A percentile compares a stretch with the other conserved stretches of the same genome.
Evolutionary conservation across 2,888 invertebrate species (phyloP).

Genomic region (Pteria penguin): DNA sequence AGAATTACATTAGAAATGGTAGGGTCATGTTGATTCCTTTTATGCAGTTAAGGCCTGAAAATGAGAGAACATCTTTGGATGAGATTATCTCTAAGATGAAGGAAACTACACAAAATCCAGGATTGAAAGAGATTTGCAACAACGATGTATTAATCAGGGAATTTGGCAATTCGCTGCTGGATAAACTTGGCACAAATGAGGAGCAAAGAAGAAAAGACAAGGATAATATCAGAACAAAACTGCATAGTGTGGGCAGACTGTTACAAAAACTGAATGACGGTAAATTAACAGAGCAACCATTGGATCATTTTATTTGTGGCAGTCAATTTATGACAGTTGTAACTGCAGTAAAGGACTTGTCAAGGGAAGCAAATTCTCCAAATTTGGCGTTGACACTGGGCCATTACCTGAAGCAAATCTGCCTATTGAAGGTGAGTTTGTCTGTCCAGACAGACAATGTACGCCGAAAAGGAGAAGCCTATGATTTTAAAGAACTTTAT

Average conservation of each 20-base stretch:
- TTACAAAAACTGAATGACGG: constrained; percentile 22
- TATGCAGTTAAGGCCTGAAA: constrained; percentile 12
- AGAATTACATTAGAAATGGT: constrained; percentile 26
- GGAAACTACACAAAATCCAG: constrained; percentile 40
- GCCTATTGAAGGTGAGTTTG: constrained; percentile 28
- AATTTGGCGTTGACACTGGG: constrained; percentile 27
- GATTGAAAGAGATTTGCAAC: constrained; percentile 15
- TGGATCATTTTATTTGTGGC: background rate
- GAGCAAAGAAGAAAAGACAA: constrained; percentile 41
- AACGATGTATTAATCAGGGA: constrained; percentile 30
- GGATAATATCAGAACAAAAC: constrained; percentile 38
- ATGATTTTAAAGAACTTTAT: constrained; percentile 24
- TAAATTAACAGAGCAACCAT: background rate
- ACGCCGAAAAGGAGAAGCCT: constrained; percentile 3
- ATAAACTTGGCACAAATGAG: constrained; percentile 15
- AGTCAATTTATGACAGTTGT: constrained; percentile 23
- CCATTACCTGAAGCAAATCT: constrained; percentile 30
- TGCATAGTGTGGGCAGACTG: constrained; percentile 24
- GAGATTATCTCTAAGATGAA: constrained; percentile 32
- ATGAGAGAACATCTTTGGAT: constrained; percentile 20
- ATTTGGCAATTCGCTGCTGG: constrained; percentile 24
- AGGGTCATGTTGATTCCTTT: constrained; percentile 27
- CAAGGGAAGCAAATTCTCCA: constrained; percentile 23
- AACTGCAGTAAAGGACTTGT: constrained; percentile 25
- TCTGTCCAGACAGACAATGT: constrained; percentile 3